Base-by-base conservation (phyloP, 2,888 invertebrate species). In the Unio delphinus region DNA sequence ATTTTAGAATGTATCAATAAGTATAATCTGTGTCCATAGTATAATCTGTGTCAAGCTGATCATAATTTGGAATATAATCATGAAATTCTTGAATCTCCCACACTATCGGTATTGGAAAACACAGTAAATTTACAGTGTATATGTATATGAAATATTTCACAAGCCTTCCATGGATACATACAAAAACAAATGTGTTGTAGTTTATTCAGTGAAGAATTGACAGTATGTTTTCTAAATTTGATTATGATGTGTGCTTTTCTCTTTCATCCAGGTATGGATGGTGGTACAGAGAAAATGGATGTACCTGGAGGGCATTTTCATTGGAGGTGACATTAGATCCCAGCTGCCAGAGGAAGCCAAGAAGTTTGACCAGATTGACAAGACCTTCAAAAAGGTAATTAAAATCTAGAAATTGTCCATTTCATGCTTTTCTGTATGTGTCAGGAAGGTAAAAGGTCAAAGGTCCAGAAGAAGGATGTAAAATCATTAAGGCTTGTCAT, bases 261-360 rank as follows among this genome's bases (percentile, higher is more conserved):
- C 18, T 59, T 60, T 68, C 67, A 34, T 68, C 17, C 67, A 90
- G 89, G 86, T 94, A 78, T 97, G 97, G 97, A 91, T 95, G 87
- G 92, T 93, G 4, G 94, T 95, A 4, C 97, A 97, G 88, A 92
- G 94, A 70, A 96, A 95, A 88, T 97, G 97, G 97, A 92, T 96
- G 77, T 96, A 97, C 87, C 91, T 97, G 76, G 97, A 97, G 88
- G 96, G 96, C 0, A 96, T 97, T 74, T 97, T 97, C 88, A 94
- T 96, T 1, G 95, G 95, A 0, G 95, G 95, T 7, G 97, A 97
- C 86, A 96, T 97, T 78, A 92, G 96, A 65, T 90, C 93, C 0
- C 96, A 97, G 86, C 90, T 97, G 67, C 96, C 96, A 0, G 96
- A 96, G 1, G 96, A 96, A 87, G 96, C 96, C 0, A 94, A 93